Evolutionary conservation across 2,113 vertebrate species (phyloP).

Genomic region (Proterorhinus semilunaris): DNA sequence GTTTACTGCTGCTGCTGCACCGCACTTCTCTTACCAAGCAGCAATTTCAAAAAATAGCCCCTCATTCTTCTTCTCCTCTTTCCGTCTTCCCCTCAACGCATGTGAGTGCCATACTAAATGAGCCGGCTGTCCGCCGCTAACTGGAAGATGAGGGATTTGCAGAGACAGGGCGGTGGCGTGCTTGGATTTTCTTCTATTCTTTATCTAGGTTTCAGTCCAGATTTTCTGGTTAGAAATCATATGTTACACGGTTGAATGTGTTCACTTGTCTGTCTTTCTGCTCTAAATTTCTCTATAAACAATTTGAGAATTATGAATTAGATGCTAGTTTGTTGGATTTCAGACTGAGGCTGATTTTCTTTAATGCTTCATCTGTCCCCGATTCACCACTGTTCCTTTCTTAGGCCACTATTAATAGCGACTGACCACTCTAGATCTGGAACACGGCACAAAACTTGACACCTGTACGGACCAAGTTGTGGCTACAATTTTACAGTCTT

Average conservation of each 20-base stretch:
- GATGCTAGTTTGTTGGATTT: no score
- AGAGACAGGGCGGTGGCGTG: slow-evolving; percentile 19
- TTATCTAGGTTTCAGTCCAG: slow-evolving; percentile 24
- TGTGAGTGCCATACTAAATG: slow-evolving; percentile 49
- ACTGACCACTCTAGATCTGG: background rate
- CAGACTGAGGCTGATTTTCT: no score
- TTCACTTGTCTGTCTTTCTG: slow-evolving; percentile 15
- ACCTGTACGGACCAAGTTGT: no score
- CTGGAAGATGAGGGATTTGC: slow-evolving; percentile 35
- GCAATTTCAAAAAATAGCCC: slow-evolving; percentile 42
- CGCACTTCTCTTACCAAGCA: slow-evolving; percentile 35
- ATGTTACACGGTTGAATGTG: slow-evolving; percentile 43
- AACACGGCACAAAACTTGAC: background rate
- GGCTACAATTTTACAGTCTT: no score
- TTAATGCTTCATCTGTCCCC: no score
- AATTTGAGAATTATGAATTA: no score
- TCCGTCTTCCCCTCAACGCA: slow-evolving; percentile 28
- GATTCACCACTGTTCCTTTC: background rate
- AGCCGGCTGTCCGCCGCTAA: slow-evolving; percentile 28
- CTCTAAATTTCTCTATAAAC: no score
- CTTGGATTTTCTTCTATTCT: slow-evolving; percentile 24
- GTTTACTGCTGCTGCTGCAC: slow-evolving; percentile 26
- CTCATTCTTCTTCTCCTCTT: slow-evolving; percentile 36
- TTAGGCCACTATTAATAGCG: background rate
- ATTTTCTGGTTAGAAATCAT: slow-evolving; percentile 22